Evolutionary conservation across 2,113 vertebrate genomes (phyloP).

Genomic region (Acrocephalus kingi): DNA sequence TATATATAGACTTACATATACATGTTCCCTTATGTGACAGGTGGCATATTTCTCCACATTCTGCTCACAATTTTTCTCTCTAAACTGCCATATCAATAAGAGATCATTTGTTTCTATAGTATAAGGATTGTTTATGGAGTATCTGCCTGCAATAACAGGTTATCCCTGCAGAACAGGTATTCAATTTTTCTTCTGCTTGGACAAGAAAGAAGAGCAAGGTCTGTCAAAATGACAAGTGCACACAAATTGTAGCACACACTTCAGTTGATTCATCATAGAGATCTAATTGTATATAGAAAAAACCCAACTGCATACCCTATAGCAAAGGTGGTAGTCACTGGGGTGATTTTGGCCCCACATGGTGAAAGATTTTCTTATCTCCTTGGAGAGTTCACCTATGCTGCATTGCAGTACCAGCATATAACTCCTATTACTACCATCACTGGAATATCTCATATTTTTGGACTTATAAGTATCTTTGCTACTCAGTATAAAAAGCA

Average conservation of each 20-base stretch:
- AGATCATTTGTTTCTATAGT: background rate
- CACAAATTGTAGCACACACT: background rate
- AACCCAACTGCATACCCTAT: background rate
- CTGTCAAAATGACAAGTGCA: background rate
- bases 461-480: background rate
- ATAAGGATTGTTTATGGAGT: background rate
- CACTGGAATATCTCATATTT: background rate
- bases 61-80: background rate
- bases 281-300: background rate
- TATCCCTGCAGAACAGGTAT: background rate
- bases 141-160: background rate
- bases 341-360: background rate
- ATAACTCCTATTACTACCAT: background rate
- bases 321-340: background rate
- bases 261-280: background rate
- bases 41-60: background rate
- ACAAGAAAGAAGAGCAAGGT: background rate
- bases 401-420: background rate
- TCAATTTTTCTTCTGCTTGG: background rate
- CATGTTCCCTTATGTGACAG: background rate
- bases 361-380: background rate
- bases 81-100: background rate
- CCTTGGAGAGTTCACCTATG: background rate
- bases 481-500: background rate
- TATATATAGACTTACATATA: background rate